These are phyloP conservation scores for Thinocorus orbignyianus DNA, from an alignment of 2,113 vertebrate species.

Conservation along the genomic window DNA sequence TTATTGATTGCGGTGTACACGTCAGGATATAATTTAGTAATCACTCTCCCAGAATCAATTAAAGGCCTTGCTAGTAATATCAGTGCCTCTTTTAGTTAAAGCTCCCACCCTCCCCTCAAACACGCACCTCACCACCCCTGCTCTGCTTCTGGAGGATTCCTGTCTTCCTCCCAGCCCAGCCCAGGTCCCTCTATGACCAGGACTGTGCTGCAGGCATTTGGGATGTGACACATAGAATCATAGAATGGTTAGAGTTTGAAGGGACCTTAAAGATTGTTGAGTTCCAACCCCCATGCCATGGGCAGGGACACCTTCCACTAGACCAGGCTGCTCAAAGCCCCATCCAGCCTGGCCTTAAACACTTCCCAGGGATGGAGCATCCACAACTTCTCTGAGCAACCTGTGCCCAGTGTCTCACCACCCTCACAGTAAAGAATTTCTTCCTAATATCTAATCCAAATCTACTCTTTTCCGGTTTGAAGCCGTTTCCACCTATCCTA, in stretches of 20 bases:
- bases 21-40: constrained; percentile 55
- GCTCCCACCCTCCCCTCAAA: not conserved
- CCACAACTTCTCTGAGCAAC: not conserved
- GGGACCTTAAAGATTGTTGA: not conserved
- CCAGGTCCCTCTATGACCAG: not conserved
- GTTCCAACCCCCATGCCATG: not conserved
- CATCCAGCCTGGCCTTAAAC: not conserved
- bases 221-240: not conserved
- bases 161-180: not conserved
- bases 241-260: not conserved
- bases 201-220: rapidly evolving
- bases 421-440: not conserved
- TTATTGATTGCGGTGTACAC: not conserved
- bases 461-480: not conserved
- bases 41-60: constrained; percentile 55
- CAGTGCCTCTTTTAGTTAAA: not conserved
- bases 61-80: not conserved
- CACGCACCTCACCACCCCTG: not conserved
- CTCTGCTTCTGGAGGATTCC: not conserved
- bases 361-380: not conserved
- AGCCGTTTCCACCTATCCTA: not conserved
- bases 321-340: not conserved
- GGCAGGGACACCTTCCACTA: not conserved
- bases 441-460: not conserved
- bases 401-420: not conserved